Conservation (phyloP, 2,113 vertebrate species). For the Nipponia nippon region DNA sequence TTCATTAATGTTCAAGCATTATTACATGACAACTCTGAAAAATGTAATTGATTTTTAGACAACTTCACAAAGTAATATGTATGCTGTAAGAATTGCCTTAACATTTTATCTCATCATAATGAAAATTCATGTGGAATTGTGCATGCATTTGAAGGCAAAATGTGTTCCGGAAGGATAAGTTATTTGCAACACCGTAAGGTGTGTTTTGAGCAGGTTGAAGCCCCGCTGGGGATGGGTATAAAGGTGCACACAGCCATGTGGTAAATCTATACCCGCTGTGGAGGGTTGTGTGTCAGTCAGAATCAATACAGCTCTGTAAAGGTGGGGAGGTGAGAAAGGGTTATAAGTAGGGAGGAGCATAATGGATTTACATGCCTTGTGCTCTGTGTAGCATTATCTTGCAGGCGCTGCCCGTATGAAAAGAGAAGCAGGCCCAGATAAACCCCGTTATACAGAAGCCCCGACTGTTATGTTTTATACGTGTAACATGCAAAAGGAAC, state of each 20-base stretch:
- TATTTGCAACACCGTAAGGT: not conserved
- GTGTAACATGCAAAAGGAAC: not conserved
- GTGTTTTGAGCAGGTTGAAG: not conserved
- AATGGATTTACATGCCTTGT: not conserved
- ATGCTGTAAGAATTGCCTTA: not conserved
- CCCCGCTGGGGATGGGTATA: not conserved
- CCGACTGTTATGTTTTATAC: not conserved
- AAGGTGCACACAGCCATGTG: not conserved
- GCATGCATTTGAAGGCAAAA: not conserved
- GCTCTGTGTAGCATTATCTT: not conserved
- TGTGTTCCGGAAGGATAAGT: not conserved
- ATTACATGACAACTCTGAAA: not conserved
- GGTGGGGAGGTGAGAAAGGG: not conserved
- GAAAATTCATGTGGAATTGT: not conserved
- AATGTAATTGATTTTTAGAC: not conserved
- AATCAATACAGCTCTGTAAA: not conserved
- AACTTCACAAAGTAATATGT: not conserved
- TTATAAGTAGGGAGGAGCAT: not conserved
- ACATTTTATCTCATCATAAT: not conserved
- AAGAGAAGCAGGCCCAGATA: not conserved
- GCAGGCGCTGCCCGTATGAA: not conserved
- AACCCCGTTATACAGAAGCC: not conserved
- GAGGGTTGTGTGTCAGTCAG: not conserved
- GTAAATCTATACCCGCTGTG: not conserved
- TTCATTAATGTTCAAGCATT: not conserved